Percentiles rank a stretch among this genome's conserved stretches.
phyloP scores from a whole-genome alignment of 2,888 invertebrate genomes.

The Polydrusus tereticollis region DNA sequence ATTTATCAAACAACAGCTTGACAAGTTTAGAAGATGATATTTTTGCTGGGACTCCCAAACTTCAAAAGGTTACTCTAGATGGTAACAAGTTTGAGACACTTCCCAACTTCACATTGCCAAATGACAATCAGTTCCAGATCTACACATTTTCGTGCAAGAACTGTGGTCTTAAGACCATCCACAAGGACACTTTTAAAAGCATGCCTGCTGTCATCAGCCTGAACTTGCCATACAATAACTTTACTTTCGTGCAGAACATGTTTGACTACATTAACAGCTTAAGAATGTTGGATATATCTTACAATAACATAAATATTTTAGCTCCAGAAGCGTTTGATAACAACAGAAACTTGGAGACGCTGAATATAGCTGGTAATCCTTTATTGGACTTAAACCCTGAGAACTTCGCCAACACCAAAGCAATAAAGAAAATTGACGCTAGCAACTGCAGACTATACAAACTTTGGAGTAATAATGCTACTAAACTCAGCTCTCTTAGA shows the following conservation, averaged over 20 bases:
- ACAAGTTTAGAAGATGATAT: constrained; percentile 77
- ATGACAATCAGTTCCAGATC: constrained; percentile 49
- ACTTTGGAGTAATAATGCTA: constrained; percentile 71
- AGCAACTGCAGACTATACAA: constrained; percentile 78
- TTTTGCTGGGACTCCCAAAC: constrained; percentile 77
- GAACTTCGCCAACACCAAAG: constrained; percentile 74
- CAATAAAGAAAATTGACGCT: constrained; percentile 77
- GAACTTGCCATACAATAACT: constrained; percentile 75
- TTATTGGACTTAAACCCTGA: constrained; percentile 74
- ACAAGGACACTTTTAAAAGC: constrained; percentile 76
- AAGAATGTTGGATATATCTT: constrained; percentile 78
- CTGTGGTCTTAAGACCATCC: constrained; percentile 75
- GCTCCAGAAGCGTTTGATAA: constrained; percentile 76
- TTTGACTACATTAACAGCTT: constrained; percentile 73
- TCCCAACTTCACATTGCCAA: constrained; percentile 71
- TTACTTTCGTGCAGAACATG: constrained; percentile 71
- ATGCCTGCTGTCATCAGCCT: constrained; percentile 76
- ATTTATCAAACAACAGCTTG: constrained; percentile 80
- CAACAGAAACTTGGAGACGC: constrained; percentile 75
- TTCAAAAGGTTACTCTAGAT: constrained; percentile 79
- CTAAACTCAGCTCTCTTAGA: constrained; percentile 60
- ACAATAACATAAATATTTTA: constrained; percentile 76
- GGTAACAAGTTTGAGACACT: constrained; percentile 78
- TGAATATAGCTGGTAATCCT: constrained; percentile 81
- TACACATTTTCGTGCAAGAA: constrained; percentile 77